A percentile compares a stretch with the other conserved stretches of the same genome.
Conservation (phyloP, 2,113 vertebrate genomes). For the Rynchops niger region DNA sequence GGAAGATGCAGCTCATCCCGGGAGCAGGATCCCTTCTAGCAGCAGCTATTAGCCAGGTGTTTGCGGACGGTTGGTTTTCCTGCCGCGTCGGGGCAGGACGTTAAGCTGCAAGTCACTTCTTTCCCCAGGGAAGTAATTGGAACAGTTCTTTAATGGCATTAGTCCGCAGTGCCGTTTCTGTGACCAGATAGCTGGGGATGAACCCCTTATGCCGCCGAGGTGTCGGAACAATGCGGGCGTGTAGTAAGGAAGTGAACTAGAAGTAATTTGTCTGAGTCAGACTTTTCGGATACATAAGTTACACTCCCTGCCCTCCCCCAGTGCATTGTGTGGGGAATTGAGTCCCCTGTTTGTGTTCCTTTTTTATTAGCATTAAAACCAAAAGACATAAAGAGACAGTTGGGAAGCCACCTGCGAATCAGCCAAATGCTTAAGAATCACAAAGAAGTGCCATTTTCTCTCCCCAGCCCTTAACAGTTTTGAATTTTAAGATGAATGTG, state of each 20-base stretch:
- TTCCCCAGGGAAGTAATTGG: conserved; percentile 75
- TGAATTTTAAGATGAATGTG: not conserved
- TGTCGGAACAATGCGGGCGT: conserved; percentile 75
- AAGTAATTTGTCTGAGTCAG: conserved; percentile 77
- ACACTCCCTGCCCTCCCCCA: conserved; percentile 52
- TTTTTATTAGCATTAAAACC: conserved; percentile 61
- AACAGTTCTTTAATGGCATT: conserved; percentile 34
- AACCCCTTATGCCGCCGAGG: conserved; percentile 62
- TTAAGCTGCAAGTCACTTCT: conserved; percentile 59
- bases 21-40: not conserved
- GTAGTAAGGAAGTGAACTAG: conserved; percentile 75
- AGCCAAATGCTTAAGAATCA: not conserved
- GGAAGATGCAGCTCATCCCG: not conserved
- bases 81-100: conserved; percentile 24
- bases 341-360: conserved; percentile 39
- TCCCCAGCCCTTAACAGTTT: not conserved
- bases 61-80: conserved; percentile 40
- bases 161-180: not conserved
- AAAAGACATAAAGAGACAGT: conserved; percentile 48
- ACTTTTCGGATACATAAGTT: conserved; percentile 46
- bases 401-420: conserved; percentile 58
- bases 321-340: conserved; percentile 43
- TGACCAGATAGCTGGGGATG: conserved; percentile 50
- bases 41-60: not conserved
- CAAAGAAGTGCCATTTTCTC: not conserved